Conservation (phyloP, 2,113 vertebrate species). For the Abramis brama region DNA sequence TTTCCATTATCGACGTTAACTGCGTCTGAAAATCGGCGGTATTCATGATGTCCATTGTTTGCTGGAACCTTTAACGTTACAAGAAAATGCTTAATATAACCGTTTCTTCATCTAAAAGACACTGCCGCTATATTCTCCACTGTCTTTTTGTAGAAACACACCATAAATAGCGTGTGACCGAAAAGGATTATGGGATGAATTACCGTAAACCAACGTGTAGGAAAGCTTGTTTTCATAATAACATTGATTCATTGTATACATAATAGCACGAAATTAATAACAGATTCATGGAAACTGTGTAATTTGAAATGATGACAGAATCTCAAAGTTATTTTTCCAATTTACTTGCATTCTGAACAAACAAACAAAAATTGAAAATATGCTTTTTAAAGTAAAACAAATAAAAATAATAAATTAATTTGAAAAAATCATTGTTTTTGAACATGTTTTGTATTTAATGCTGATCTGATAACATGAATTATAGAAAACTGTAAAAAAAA, state of each 20-base stretch:
- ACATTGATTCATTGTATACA: not conserved
- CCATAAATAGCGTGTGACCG: slow-evolving; percentile 48
- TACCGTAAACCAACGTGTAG: slow-evolving; percentile 60
- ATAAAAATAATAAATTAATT: not conserved
- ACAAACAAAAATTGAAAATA: not conserved
- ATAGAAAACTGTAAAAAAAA: not conserved
- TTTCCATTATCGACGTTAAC: slow-evolving; percentile 72
- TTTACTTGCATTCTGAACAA: not conserved
- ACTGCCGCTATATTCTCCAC: not conserved
- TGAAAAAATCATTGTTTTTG: not conserved
- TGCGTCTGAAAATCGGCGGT: slow-evolving; percentile 70
- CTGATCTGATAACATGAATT: not conserved
- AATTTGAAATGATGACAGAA: not conserved
- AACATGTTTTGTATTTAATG: slow-evolving; percentile 54
- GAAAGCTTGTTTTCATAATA: not conserved
- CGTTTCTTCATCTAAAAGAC: not conserved
- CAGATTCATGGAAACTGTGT: too few relatives aligned
- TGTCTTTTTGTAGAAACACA: not conserved
- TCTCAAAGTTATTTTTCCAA: not conserved
- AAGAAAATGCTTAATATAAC: not conserved
- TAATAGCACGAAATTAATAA: not conserved
- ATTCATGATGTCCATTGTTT: slow-evolving; percentile 49
- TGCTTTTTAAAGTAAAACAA: not conserved
- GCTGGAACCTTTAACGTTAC: not conserved
- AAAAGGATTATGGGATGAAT: slow-evolving; percentile 70